Conservation (phyloP, 2,888 invertebrate genomes). For the Odiellus spinosus region DNA sequence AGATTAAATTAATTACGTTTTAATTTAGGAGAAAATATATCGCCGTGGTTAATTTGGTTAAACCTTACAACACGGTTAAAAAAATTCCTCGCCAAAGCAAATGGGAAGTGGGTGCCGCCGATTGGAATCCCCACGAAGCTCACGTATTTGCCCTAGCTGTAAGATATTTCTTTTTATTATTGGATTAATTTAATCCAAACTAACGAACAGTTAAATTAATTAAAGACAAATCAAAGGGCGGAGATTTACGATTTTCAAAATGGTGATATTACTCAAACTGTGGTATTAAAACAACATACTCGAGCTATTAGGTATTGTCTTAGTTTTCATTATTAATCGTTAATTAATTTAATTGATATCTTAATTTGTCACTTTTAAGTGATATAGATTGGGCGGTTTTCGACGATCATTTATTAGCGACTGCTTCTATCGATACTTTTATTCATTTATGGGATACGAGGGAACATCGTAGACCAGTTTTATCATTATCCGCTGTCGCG, state of each 20-base stretch:
- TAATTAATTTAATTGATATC: background rate
- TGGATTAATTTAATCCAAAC: background rate
- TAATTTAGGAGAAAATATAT: constrained; percentile 49
- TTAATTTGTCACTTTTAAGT: constrained; percentile 20
- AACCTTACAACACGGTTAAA: constrained; percentile 47
- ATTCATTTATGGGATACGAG: constrained; percentile 82
- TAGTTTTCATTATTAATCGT: too few relatives aligned
- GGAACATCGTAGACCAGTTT: background rate
- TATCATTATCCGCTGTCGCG: constrained; percentile 21
- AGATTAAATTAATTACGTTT: constrained; percentile 2
- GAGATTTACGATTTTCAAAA: constrained; percentile 62
- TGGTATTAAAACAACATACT: constrained; percentile 29
- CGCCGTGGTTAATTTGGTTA: constrained; percentile 60
- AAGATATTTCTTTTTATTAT: constrained; percentile 19
- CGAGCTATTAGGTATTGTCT: constrained; percentile 28
- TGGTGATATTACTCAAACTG: constrained; percentile 22
- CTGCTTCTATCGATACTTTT: constrained; percentile 84
- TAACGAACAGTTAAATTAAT: too few relatives aligned
- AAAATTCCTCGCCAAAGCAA: constrained; percentile 76
- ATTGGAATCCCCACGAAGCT: constrained; percentile 58
- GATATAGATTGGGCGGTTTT: constrained; percentile 82
- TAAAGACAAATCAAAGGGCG: constrained; percentile 65
- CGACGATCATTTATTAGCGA: constrained; percentile 53
- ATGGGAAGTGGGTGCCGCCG: constrained; percentile 80
- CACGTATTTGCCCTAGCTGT: constrained; percentile 60